A percentile compares a stretch with the other conserved stretches of the same genome.
phyloP scores from a whole-genome alignment of 2,888 invertebrate genomes.

The Calliopum simillimum region DNA sequence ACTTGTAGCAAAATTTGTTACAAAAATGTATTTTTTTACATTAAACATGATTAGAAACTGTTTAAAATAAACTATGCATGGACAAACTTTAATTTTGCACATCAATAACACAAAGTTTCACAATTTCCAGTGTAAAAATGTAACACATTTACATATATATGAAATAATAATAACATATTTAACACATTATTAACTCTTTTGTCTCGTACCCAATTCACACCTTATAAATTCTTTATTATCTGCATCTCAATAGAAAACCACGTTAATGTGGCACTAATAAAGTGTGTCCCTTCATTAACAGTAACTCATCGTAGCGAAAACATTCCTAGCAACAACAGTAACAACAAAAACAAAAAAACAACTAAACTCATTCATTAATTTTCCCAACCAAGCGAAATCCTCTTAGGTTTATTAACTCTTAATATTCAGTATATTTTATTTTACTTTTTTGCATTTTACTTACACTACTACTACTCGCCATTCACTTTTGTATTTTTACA shows the following conservation, averaged over 20 bases:
- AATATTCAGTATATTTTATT: background rate
- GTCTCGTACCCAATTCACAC: background rate
- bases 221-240: background rate
- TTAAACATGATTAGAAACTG: too few relatives aligned
- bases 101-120: too few relatives aligned
- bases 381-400: too few relatives aligned
- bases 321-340: background rate
- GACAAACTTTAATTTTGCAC: too few relatives aligned
- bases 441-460: background rate
- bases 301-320: too few relatives aligned
- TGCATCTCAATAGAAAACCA: background rate
- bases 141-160: too few relatives aligned
- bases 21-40: too few relatives aligned
- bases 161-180: background rate
- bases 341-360: too few relatives aligned
- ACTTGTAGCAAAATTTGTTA: too few relatives aligned
- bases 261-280: slow-evolving; percentile 1
- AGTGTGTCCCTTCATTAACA: background rate
- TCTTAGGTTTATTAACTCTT: slow-evolving; percentile 11
- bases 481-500: too few relatives aligned
- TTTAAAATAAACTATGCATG: too few relatives aligned
- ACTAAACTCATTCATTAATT: background rate
- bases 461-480: background rate
- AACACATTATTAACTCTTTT: background rate
- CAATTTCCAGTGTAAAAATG: too few relatives aligned